These are phyloP conservation scores for Chaetops frenatus DNA, from an alignment of 2,113 vertebrate genomes.

Conservation along the genomic window DNA sequence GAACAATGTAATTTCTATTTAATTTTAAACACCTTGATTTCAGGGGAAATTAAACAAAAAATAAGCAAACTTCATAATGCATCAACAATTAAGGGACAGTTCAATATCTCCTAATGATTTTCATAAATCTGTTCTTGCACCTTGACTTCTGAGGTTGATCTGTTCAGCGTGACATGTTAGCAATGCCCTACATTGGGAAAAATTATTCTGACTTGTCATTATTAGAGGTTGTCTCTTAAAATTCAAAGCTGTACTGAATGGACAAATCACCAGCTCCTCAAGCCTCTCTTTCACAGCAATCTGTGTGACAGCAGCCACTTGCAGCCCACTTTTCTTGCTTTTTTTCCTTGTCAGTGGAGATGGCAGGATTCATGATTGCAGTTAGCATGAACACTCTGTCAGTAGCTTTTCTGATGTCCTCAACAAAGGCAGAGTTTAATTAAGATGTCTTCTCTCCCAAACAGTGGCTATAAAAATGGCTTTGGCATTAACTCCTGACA, in stretches of 20 bases:
- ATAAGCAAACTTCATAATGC: neutral
- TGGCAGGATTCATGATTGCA: neutral
- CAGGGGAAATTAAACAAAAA: neutral
- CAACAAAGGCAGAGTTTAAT: slow-evolving; percentile 8
- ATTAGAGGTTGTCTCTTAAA: neutral
- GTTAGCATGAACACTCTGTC: neutral
- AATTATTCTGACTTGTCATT: neutral
- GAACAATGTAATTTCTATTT: neutral
- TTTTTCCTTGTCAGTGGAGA: neutral
- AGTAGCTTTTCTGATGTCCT: neutral
- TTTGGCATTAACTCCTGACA: neutral
- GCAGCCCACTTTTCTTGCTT: neutral
- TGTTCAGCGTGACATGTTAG: neutral
- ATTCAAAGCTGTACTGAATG: neutral
- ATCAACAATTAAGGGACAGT: neutral
- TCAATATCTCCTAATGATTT: neutral
- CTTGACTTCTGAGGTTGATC: neutral
- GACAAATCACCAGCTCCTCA: neutral
- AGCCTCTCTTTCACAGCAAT: neutral
- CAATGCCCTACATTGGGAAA: neutral
- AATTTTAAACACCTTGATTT: neutral
- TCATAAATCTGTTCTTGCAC: neutral
- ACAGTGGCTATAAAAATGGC: neutral
- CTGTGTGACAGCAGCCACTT: neutral
- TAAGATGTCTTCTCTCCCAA: neutral